Conservation (phyloP, 30 jellyfish, hydroid and myxozoan genomes). For the Mastigias papua region DNA sequence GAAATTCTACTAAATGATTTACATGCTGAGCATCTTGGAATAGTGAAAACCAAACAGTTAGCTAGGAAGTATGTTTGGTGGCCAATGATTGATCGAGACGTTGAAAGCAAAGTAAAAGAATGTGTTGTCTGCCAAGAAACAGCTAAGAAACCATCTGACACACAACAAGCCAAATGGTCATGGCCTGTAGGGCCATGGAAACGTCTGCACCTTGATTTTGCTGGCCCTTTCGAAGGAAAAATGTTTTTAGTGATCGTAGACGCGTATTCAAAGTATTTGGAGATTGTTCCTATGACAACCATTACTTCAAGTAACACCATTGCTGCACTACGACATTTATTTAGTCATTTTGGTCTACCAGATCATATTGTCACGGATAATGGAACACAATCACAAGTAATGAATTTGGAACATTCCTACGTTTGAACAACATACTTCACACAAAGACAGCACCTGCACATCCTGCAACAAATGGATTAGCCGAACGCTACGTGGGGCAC, state of each 20-base stretch:
- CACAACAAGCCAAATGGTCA: not conserved
- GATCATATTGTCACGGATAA: constrained; percentile 50
- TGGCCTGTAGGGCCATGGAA: not conserved
- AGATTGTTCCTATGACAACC: not conserved
- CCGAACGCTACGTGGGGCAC: constrained; percentile 56
- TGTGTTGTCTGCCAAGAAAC: not conserved
- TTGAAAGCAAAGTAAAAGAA: not conserved
- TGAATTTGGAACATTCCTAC: constrained; percentile 38
- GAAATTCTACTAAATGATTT: constrained; percentile 4
- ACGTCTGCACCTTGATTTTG: constrained; percentile 23
- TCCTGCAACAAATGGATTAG: constrained; percentile 79
- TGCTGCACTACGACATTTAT: not conserved
- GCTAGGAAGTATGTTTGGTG: constrained; percentile 13
- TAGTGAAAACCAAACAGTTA: constrained; percentile 23
- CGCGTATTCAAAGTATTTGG: not conserved
- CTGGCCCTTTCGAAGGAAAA: constrained; percentile 65
- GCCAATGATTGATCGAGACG: constrained; percentile 6
- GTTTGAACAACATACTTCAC: constrained; percentile 33
- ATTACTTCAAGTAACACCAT: constrained; percentile 1
- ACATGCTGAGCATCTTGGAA: constrained; percentile 59
- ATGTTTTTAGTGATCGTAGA: constrained; percentile 16
- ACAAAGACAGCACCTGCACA: constrained; percentile 56
- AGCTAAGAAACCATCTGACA: not conserved
- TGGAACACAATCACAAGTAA: constrained; percentile 52
- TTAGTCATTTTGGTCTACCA: constrained; percentile 56